phyloP scores from a whole-genome alignment of 2,888 invertebrate species.

The Diarsia mendica region DNA sequence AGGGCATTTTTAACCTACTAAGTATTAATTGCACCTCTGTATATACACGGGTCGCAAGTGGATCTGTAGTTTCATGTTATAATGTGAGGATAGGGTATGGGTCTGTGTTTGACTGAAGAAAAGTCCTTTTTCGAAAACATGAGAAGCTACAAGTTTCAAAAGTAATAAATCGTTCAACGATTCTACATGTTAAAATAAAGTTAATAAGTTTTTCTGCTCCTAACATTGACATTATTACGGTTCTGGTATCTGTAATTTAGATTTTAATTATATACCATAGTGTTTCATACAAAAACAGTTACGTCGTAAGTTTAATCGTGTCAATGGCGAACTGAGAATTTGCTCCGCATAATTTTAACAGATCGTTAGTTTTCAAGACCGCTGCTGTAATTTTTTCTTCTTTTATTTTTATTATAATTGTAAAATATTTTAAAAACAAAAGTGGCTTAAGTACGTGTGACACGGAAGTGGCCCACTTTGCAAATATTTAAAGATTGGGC shows the following conservation, averaged over 20 bases:
- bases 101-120: background rate
- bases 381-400: conserved; percentile 3
- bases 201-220: conserved; percentile 31
- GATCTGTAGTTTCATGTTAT: too few relatives aligned
- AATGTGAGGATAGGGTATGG: background rate
- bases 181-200: conserved; percentile 1
- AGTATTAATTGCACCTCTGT: too few relatives aligned
- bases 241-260: conserved; percentile 57
- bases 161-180: background rate
- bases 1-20: too few relatives aligned
- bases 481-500: background rate
- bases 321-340: conserved; percentile 62
- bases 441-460: background rate
- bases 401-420: conserved; percentile 4
- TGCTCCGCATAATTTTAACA: conserved; percentile 57
- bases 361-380: conserved; percentile 58
- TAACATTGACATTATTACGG: conserved; percentile 63
- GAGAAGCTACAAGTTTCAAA: background rate
- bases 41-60: too few relatives aligned
- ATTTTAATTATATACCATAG: conserved; percentile 59
- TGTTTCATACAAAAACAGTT: conserved; percentile 42
- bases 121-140: background rate
- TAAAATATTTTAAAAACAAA: background rate
- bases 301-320: conserved; percentile 50
- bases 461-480: background rate